Conservation (phyloP, 35 echinoderm and acorn worm species). For the Apostichopus californicus region DNA sequence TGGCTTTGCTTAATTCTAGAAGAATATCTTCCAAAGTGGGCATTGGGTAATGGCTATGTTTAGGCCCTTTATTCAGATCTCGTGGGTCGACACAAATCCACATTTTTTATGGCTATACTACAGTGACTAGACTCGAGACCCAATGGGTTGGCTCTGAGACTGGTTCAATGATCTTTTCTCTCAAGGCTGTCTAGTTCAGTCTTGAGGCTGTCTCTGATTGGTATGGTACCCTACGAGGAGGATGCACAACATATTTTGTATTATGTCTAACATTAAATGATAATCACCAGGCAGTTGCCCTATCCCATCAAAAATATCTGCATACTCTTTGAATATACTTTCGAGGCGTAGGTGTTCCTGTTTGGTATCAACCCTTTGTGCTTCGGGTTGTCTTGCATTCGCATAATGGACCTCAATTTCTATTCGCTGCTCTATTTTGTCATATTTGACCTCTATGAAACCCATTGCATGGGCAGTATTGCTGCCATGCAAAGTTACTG, state of each 20-base stretch:
- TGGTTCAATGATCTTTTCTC: conserved; percentile 40
- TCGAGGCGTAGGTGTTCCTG: no score
- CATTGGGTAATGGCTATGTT: conserved; percentile 64
- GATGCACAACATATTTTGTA: conserved; percentile 3
- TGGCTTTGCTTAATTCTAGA: background rate
- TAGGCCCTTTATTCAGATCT: conserved; percentile 72
- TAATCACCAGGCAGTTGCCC: background rate
- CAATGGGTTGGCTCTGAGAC: conserved; percentile 67
- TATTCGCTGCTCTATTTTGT: conserved; percentile 59
- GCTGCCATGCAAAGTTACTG: conserved; percentile 59
- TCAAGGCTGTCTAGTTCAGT: conserved; percentile 41
- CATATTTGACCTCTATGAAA: conserved; percentile 55
- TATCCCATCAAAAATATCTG: no score
- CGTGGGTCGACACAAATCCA: conserved; percentile 74
- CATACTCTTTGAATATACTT: no score
- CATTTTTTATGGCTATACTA: conserved; percentile 55
- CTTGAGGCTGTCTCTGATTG: conserved; percentile 61
- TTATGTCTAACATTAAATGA: background rate
- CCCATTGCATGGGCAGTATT: conserved; percentile 64
- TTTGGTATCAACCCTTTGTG: no score
- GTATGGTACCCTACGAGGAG: conserved; percentile 55
- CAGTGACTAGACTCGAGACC: conserved; percentile 65
- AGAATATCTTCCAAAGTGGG: conserved; percentile 61
- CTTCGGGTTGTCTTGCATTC: background rate
- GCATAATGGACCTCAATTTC: background rate